Evolutionary conservation across 2,888 invertebrate species (phyloP).

Genomic region (Polyommatus iphigenia): DNA sequence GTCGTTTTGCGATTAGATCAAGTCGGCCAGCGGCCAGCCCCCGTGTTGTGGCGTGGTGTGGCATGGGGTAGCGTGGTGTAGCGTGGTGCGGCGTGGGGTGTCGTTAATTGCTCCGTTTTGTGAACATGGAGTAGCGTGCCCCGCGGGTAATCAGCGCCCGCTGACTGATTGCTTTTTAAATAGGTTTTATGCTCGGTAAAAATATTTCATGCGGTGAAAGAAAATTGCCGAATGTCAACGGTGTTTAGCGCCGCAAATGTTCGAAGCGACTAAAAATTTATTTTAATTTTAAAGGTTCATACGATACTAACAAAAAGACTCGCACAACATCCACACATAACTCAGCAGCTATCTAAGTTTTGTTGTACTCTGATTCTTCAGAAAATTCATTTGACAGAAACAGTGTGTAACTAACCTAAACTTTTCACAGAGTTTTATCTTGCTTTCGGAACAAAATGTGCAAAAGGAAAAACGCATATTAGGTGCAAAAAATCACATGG

Average conservation of each 20-base stretch:
- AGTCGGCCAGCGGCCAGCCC: conserved; percentile 48
- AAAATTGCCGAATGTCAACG: conserved; percentile 32
- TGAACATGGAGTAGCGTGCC: conserved; percentile 79
- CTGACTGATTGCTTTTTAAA: conserved; percentile 81
- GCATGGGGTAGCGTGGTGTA: conserved; percentile 34
- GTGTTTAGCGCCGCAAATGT: not conserved
- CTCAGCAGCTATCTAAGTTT: too few relatives aligned
- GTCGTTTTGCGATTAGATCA: conserved; percentile 79
- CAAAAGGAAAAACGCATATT: too few relatives aligned
- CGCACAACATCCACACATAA: too few relatives aligned
- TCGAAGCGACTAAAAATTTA: not conserved
- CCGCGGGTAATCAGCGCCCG: conserved; percentile 73
- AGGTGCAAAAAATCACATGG: too few relatives aligned
- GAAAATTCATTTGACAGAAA: too few relatives aligned
- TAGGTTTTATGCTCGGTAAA: conserved; percentile 78
- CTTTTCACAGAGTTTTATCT: too few relatives aligned
- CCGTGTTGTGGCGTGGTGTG: conserved; percentile 34
- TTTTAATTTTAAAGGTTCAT: too few relatives aligned
- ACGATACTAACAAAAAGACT: too few relatives aligned
- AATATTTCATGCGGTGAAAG: conserved; percentile 53
- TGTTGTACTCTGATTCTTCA: too few relatives aligned
- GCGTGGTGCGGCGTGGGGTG: conserved; percentile 53
- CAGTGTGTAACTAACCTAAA: too few relatives aligned
- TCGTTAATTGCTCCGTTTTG: conserved; percentile 80
- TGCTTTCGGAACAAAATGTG: too few relatives aligned